A percentile compares a stretch with the other conserved stretches of the same genome.
Evolutionary conservation across 2,113 vertebrate species (phyloP).

Genomic region (Aspiorhynchus laticeps): DNA sequence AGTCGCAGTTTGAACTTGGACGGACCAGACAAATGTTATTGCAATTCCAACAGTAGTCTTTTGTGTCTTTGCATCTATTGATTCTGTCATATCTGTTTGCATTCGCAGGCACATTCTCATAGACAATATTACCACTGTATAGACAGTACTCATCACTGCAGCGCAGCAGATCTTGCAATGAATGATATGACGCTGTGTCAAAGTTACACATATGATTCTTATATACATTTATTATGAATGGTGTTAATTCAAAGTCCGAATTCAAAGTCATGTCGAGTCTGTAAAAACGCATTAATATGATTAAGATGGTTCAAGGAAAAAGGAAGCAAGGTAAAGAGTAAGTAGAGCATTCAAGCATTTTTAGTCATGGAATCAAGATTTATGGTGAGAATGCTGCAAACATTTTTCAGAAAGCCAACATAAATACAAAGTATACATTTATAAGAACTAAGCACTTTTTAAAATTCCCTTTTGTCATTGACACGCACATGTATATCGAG

Average conservation of each 20-base stretch:
- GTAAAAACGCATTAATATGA: not conserved
- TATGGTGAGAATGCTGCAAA: too few relatives aligned
- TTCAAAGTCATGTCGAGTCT: not conserved
- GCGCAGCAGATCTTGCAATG: not conserved
- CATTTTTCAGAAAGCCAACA: not conserved
- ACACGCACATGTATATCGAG: not conserved
- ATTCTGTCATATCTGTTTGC: not conserved
- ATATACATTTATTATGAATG: too few relatives aligned
- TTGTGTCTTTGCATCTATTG: not conserved
- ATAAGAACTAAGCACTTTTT: not conserved
- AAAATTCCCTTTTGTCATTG: not conserved
- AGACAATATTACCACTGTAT: not conserved
- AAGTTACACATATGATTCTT: not conserved
- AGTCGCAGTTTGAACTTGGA: not conserved
- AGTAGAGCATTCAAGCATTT: not conserved
- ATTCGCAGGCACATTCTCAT: not conserved
- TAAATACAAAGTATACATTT: not conserved
- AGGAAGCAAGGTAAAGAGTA: not conserved
- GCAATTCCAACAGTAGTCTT: not conserved
- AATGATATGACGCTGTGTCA: not conserved
- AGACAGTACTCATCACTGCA: not conserved
- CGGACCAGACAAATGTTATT: not conserved
- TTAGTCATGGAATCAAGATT: too few relatives aligned
- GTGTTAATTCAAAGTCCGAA: not conserved
- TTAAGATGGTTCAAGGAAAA: not conserved